Percentiles rank a stretch among this genome's conserved stretches.
Conservation (phyloP, 1,140 invertebrate species). For the Cydia splendana region DNA sequence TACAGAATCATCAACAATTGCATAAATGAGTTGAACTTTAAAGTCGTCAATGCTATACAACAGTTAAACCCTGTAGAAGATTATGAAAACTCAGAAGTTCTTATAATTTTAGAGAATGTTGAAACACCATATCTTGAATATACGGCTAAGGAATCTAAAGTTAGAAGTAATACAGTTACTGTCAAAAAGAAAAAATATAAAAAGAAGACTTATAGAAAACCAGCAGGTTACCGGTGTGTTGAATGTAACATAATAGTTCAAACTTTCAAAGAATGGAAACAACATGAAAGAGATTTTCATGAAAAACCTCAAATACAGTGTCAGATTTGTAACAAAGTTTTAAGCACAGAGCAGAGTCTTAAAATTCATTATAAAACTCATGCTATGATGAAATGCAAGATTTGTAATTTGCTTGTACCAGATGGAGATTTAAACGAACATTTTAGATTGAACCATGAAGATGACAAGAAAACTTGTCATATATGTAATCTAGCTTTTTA, state of each 20-base stretch:
- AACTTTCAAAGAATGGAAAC: slow-evolving; percentile 40
- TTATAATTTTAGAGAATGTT: slow-evolving; percentile 30
- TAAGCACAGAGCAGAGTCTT: slow-evolving; percentile 41
- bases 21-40: slow-evolving; percentile 40
- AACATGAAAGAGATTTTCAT: slow-evolving; percentile 44
- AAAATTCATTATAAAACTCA: slow-evolving; percentile 46
- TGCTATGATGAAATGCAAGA: slow-evolving; percentile 40
- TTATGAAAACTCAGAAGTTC: slow-evolving; percentile 28
- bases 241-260: slow-evolving; percentile 42
- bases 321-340: slow-evolving; percentile 43
- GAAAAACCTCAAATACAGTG: slow-evolving; percentile 37
- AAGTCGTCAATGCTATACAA: slow-evolving; percentile 39
- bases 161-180: slow-evolving; percentile 22
- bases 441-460: slow-evolving; percentile 40
- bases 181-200: slow-evolving; percentile 19
- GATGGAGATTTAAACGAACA: slow-evolving; percentile 43
- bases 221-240: neutral
- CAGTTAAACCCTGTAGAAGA: slow-evolving; percentile 13
- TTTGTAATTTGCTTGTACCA: slow-evolving; percentile 40
- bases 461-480: slow-evolving; percentile 40
- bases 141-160: neutral
- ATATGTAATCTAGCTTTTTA: slow-evolving; percentile 45
- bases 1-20: slow-evolving; percentile 42
- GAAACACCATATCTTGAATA: slow-evolving; percentile 5
- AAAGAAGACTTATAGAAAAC: slow-evolving; percentile 22